Evolutionary conservation across 2,888 invertebrate genomes (phyloP), one percentile per base, ranked within the genome.

Genomic region (Campaea margaritaria): DNA sequence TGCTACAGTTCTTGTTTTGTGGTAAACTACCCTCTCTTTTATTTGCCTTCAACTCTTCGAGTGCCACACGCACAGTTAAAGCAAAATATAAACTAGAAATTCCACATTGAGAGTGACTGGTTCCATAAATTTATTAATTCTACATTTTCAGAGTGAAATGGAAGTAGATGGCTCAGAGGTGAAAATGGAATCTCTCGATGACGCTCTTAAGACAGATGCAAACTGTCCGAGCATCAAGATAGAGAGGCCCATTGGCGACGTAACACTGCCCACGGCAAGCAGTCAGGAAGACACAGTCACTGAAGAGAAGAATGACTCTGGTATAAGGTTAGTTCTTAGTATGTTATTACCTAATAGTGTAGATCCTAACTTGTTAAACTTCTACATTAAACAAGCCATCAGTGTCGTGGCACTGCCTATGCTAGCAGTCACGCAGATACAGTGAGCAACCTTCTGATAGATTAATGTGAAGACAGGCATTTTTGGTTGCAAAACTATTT

Each of bases 231-330:
- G 88, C 64, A 91, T 91, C 69, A 91, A 85, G 73, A 86, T 92
- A 7, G 90, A 88, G 51, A 51, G 55, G 3, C 81, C 81, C 0
- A 89, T 83, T 60, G 86, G 86, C 0, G 90, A 89, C 43, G 76
- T 73, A 13, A 68, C 79, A 0, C 67, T 86, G 43, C 88, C 87
- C 0, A 76, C 76, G 49, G 84, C 82, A 0, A 85, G 85, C 73
- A 89, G 87, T 47, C 86, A 86, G 43, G 91, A 91, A 0, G 91
- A 91, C 44, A 82, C 86, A 0, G 85, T 74, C 27, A 83, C 87
- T 1, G 92, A 92, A 62, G 92, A 92, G 81, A 92, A 91, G 62
- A 92, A 92, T 38, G 92, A 92, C 66, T 92, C 92, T 0, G 92
- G 92, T 0, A 92, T 92, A 68, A 92, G 92, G 92, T 91, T 59